Conservation (phyloP, 2,888 invertebrate genomes). For the Parelbella ahira region DNA sequence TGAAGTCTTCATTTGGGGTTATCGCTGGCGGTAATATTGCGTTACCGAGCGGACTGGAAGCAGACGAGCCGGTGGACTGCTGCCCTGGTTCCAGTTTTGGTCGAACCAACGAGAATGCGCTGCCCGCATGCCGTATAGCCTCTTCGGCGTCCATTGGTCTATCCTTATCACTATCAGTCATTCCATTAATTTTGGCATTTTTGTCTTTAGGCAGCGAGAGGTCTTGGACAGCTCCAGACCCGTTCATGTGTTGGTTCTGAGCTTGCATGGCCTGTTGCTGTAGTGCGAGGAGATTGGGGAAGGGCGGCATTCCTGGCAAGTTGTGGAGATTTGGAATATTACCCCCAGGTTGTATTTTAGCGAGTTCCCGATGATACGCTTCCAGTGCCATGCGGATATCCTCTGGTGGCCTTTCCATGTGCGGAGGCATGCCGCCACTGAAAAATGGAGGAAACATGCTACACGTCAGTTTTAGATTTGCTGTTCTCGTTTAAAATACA, state of each 20-base stretch:
- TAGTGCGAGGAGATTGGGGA: slow-evolving; percentile 85
- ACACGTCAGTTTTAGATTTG: slow-evolving; percentile 81
- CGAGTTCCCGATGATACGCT: slow-evolving; percentile 95
- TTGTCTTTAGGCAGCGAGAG: slow-evolving; percentile 91
- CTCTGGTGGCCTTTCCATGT: slow-evolving; percentile 84
- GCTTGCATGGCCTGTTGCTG: slow-evolving; percentile 83
- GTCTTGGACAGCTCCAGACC: slow-evolving; percentile 87
- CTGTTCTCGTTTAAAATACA: slow-evolving; percentile 62
- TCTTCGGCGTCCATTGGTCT: slow-evolving; percentile 82
- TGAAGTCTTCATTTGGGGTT: slow-evolving; percentile 90
- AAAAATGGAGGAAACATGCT: slow-evolving; percentile 93
- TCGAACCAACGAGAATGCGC: slow-evolving; percentile 93
- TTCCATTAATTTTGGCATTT: slow-evolving; percentile 82
- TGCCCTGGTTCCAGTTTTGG: slow-evolving; percentile 91
- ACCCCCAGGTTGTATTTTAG: slow-evolving; percentile 88
- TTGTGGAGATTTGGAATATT: slow-evolving; percentile 80
- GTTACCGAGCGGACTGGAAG: slow-evolving; percentile 91
- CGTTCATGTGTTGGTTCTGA: slow-evolving; percentile 81
- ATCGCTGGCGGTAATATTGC: slow-evolving; percentile 92
- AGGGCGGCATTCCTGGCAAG: slow-evolving; percentile 78
- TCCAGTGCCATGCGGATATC: slow-evolving; percentile 94
- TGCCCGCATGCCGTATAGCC: slow-evolving; percentile 87
- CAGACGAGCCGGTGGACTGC: slow-evolving; percentile 87
- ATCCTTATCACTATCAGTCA: slow-evolving; percentile 85
- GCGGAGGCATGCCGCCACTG: slow-evolving; percentile 84